Conservation (phyloP, 1,140 invertebrate species). For the Vollenhovia emeryi region DNA sequence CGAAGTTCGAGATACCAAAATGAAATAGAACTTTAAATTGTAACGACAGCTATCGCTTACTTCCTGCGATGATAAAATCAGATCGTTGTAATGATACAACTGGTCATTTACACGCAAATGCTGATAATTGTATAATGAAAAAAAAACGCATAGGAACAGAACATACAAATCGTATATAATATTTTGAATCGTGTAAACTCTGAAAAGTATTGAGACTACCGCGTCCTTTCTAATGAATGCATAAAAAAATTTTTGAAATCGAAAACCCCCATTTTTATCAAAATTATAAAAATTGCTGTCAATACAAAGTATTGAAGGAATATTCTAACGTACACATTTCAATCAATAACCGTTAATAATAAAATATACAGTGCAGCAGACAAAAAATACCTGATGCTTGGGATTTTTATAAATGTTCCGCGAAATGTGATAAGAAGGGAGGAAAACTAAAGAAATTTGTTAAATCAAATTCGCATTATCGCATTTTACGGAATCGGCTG, state of each 20-base stretch:
- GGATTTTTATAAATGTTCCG: neutral
- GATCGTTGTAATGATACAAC: no score
- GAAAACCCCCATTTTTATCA: neutral
- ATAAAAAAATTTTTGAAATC: neutral
- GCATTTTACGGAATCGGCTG: conserved; percentile 53
- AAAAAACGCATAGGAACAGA: neutral
- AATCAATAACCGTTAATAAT: neutral
- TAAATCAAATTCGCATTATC: conserved; percentile 52
- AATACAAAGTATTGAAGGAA: neutral
- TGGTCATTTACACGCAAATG: neutral
- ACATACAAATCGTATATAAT: neutral
- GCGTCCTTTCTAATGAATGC: neutral
- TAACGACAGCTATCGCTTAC: neutral
- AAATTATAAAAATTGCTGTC: neutral
- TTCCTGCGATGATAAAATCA: neutral
- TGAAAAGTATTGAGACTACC: neutral
- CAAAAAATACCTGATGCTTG: neutral
- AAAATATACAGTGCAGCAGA: neutral
- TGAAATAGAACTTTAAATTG: neutral
- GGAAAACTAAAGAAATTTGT: conserved; percentile 20
- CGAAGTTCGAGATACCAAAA: conserved; percentile 1
- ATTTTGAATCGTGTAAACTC: neutral
- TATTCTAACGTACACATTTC: neutral
- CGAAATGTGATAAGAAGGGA: neutral
- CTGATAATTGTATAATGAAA: neutral